Percentiles rank a stretch among this genome's conserved stretches.
phyloP scores from a whole-genome alignment of 2,797 vertebrate species.

The Anas acuta region DNA sequence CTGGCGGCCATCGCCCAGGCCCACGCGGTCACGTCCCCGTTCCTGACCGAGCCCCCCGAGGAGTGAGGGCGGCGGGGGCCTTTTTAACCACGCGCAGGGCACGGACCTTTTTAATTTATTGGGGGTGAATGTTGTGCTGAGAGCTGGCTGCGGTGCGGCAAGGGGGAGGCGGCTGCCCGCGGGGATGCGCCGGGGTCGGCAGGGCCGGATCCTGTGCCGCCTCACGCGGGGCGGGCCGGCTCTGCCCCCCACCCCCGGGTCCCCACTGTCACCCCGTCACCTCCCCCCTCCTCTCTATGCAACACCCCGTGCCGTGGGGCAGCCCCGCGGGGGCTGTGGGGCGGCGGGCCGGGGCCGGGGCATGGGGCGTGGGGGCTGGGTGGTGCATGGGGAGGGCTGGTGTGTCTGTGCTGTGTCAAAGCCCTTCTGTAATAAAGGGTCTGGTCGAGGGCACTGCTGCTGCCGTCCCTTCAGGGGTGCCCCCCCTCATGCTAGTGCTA shows the following conservation, averaged over 20 bases:
- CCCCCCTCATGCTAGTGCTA: no score
- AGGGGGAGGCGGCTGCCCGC: neutral
- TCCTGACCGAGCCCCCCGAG: constrained; percentile 82
- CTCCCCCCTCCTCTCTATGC: neutral
- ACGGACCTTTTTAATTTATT: constrained; percentile 81
- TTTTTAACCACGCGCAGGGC: constrained; percentile 67
- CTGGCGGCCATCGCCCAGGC: constrained; percentile 94
- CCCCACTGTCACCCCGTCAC: neutral
- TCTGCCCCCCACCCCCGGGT: neutral
- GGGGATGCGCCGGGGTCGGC: neutral
- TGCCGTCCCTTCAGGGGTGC: neutral
- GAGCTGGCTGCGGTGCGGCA: neutral
- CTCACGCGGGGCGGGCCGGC: neutral
- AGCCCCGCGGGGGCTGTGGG: neutral
- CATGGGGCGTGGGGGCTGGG: neutral
- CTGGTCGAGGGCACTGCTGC: neutral
- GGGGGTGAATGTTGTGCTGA: neutral
- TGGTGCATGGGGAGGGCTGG: neutral
- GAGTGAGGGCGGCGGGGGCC: constrained; percentile 71
- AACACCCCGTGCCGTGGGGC: neutral
- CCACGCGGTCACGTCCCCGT: constrained; percentile 91
- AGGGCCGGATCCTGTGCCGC: constrained; percentile 27
- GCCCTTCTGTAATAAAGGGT: neutral
- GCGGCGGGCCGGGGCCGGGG: neutral
- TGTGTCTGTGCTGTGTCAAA: neutral